Evolutionary conservation across 2,113 vertebrate species (phyloP).

Genomic region (Gallinago paraguaiae): DNA sequence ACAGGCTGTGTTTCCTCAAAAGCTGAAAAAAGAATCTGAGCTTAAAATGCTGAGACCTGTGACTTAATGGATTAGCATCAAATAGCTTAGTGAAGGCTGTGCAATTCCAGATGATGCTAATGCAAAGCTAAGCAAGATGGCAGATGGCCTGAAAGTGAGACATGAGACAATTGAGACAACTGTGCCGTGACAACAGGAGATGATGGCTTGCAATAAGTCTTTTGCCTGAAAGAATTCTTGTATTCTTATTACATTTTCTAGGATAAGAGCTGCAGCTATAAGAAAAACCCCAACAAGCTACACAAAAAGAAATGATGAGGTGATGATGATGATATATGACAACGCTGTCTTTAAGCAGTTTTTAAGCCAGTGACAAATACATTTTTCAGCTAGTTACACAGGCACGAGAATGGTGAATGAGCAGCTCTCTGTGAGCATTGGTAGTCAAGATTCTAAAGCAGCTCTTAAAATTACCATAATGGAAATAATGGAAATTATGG

Average conservation of each 20-base stretch:
- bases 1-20: constrained; percentile 63
- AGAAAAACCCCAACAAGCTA: not conserved
- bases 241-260: not conserved
- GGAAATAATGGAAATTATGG: too few species aligned
- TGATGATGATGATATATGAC: accelerated
- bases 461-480: not conserved
- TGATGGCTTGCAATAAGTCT: not conserved
- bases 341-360: not conserved
- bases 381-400: not conserved
- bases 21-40: constrained; percentile 66
- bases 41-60: constrained; percentile 12
- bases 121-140: not conserved
- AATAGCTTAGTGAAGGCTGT: not conserved
- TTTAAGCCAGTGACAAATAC: not conserved
- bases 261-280: not conserved
- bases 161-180: not conserved
- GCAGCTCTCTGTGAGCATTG: not conserved
- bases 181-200: not conserved
- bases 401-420: not conserved
- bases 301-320: not conserved
- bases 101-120: not conserved
- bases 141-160: not conserved
- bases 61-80: not conserved
- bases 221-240: not conserved
- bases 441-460: not conserved